Evolutionary conservation across 92 coral and sea anemone species (phyloP).

Genomic region (Muricea muricata): DNA sequence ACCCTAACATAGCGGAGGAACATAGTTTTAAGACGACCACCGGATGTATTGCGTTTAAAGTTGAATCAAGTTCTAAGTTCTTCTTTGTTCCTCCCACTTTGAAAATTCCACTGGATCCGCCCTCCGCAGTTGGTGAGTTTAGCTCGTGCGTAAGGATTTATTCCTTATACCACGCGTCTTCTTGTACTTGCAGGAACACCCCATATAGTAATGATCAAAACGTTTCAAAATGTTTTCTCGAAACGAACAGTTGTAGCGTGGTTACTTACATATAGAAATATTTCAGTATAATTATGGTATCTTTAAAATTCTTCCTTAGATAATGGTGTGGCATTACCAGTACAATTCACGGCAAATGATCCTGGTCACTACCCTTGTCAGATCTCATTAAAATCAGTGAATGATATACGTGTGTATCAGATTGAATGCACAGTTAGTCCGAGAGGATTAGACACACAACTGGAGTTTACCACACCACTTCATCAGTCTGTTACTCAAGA

Average conservation of each 20-base stretch:
- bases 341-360: slow-evolving; percentile 83
- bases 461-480: slow-evolving; percentile 89
- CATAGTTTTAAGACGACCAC: slow-evolving; percentile 58
- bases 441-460: slow-evolving; percentile 83
- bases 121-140: slow-evolving; percentile 48
- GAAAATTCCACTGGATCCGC: slow-evolving; percentile 62
- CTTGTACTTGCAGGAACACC: too few species aligned
- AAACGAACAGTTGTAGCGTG: too few species aligned
- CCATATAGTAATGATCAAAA: too few species aligned
- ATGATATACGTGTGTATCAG: slow-evolving; percentile 94
- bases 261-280: too few species aligned
- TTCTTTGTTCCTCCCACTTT: slow-evolving; percentile 78
- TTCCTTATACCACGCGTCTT: too few species aligned
- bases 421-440: slow-evolving; percentile 98
- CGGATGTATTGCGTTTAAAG: slow-evolving; percentile 71
- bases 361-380: slow-evolving; percentile 98
- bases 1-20: slow-evolving; percentile 76
- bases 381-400: slow-evolving; percentile 80
- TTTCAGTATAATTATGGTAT: too few species aligned
- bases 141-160: too few species aligned
- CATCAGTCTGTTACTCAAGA: slow-evolving; percentile 98
- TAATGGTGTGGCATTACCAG: slow-evolving; percentile 70
- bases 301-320: slow-evolving; percentile 5
- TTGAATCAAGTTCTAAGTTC: slow-evolving; percentile 88
- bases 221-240: too few species aligned